These are phyloP conservation scores for Diplazon laetatorius DNA, from an alignment of 2,888 invertebrate genomes.

Conservation along the genomic window DNA sequence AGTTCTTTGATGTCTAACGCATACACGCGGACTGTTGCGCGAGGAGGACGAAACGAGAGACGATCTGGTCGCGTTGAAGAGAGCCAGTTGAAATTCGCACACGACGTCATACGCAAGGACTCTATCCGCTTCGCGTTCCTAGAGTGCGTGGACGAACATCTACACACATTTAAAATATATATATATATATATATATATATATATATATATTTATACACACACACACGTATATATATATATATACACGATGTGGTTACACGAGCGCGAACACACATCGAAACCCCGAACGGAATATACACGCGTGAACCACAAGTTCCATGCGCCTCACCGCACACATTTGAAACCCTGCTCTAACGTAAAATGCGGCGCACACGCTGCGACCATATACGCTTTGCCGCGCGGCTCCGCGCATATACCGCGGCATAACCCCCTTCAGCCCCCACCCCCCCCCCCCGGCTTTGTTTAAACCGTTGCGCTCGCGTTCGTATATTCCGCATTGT, in stretches of 20 bases:
- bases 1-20: slow-evolving; percentile 77
- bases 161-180: neutral
- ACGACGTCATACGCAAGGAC: slow-evolving; percentile 71
- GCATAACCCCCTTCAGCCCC: too few species aligned
- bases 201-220: too few species aligned
- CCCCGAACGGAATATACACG: too few species aligned
- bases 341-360: neutral
- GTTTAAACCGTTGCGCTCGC: slow-evolving; percentile 68
- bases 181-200: slow-evolving; percentile 12
- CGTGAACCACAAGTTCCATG: neutral
- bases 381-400: neutral
- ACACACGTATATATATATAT: slow-evolving; percentile 1
- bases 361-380: neutral
- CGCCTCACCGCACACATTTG: slow-evolving; percentile 22
- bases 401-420: neutral
- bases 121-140: slow-evolving; percentile 64
- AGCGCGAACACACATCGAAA: neutral
- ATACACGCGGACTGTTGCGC: slow-evolving; percentile 61
- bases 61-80: slow-evolving; percentile 40
- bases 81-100: slow-evolving; percentile 58
- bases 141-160: slow-evolving; percentile 37
- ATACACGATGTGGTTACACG: slow-evolving; percentile 2
- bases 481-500: slow-evolving; percentile 72
- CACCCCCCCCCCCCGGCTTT: slow-evolving; percentile 61
- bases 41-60: slow-evolving; percentile 59